Evolutionary conservation across 2,113 vertebrate species (phyloP).

Genomic region (Chlamydotis undulata): DNA sequence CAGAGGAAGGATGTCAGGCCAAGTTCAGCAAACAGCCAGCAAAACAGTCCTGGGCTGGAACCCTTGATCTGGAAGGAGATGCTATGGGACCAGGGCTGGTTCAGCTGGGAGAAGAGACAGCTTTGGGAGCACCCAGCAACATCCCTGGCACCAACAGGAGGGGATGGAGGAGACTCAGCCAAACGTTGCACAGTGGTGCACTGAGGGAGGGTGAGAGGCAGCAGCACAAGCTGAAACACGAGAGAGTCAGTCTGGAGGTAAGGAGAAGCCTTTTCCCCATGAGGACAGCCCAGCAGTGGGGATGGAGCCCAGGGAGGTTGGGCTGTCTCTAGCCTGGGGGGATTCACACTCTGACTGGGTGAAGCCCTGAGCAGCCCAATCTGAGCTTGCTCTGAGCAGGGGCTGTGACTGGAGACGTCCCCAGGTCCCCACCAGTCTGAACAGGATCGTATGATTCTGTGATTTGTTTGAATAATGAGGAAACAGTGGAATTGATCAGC

Average conservation of each 20-base stretch:
- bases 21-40: background rate
- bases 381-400: background rate
- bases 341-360: fast-evolving
- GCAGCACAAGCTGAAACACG: fast-evolving
- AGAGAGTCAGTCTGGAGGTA: background rate
- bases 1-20: background rate
- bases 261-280: too few relatives aligned
- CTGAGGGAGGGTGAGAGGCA: too few relatives aligned
- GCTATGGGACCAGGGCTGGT: too few relatives aligned
- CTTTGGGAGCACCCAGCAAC: background rate
- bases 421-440: background rate
- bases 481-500: background rate
- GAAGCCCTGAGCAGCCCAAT: background rate
- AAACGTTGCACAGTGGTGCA: fast-evolving
- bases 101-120: background rate
- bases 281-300: too few relatives aligned
- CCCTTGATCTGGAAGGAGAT: background rate
- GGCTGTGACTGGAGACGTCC: background rate
- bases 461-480: background rate
- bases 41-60: background rate
- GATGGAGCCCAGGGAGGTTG: fast-evolving
- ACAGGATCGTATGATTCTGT: background rate
- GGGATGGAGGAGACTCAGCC: too few relatives aligned
- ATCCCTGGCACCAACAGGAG: background rate
- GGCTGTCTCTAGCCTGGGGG: background rate